phyloP scores from a whole-genome alignment of 2,113 vertebrate genomes.

The Caretta caretta region DNA sequence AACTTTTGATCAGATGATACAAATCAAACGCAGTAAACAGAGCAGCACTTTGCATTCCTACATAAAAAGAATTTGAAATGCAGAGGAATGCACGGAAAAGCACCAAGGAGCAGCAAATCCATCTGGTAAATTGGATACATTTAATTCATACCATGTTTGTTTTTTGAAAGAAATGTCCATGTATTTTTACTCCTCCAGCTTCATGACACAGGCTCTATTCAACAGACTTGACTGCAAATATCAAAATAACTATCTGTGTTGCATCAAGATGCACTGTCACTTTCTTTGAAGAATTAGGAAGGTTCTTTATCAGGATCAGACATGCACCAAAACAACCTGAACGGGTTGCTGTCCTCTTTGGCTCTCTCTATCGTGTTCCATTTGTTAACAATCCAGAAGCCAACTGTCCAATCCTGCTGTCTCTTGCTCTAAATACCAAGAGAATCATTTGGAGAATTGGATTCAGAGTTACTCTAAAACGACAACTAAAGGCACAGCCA shows the following conservation, averaged over 20 bases:
- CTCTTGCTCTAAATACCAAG: background rate
- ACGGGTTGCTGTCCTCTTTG: background rate
- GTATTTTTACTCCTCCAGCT: constrained; percentile 38
- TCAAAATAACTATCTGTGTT: constrained; percentile 16
- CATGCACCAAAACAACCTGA: background rate
- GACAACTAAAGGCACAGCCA: accelerated
- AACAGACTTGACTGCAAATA: constrained; percentile 39
- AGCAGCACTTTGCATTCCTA: background rate
- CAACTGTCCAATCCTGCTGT: background rate
- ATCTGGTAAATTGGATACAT: constrained; percentile 41
- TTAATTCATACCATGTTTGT: constrained; percentile 11
- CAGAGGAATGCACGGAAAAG: constrained; percentile 24
- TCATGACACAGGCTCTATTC: background rate
- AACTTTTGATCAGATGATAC: background rate
- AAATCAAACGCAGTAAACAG: constrained; percentile 24
- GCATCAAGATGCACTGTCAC: accelerated
- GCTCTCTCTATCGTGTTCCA: background rate
- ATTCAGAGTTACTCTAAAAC: background rate
- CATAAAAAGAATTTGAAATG: constrained; percentile 46
- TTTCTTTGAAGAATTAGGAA: background rate
- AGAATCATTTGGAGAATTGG: background rate
- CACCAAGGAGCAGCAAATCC: constrained; percentile 36
- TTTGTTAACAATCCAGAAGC: background rate
- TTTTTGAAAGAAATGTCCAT: background rate
- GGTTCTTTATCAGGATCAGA: background rate